These are phyloP conservation scores for Cyrtodaria siliqua DNA, from an alignment of 2,888 invertebrate genomes.

Conservation along the genomic window DNA sequence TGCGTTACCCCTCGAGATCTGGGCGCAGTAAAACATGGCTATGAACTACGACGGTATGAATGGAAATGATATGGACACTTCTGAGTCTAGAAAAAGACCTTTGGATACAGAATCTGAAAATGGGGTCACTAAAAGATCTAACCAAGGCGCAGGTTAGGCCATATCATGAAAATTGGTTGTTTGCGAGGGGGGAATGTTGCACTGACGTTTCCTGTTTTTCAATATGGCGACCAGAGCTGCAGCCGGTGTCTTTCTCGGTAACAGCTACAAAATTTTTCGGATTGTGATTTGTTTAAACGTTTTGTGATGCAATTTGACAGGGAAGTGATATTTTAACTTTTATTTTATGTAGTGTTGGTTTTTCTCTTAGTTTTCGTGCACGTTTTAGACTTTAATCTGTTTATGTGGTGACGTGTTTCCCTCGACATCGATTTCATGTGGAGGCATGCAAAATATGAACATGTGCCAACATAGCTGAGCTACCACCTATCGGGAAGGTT, in stretches of 20 bases:
- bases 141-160: conserved; percentile 84
- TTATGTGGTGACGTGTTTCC: conserved; percentile 64
- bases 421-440: conserved; percentile 77
- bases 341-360: conserved; percentile 38
- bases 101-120: conserved; percentile 85
- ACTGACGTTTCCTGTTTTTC: conserved; percentile 75
- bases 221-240: conserved; percentile 82
- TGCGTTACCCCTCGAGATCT: conserved; percentile 84
- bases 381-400: conserved; percentile 49
- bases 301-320: conserved; percentile 65
- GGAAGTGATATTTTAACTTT: conserved; percentile 50
- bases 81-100: conserved; percentile 85
- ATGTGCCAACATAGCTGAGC: conserved; percentile 75
- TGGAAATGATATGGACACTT: conserved; percentile 84
- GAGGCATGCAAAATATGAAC: conserved; percentile 80
- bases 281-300: conserved; percentile 59
- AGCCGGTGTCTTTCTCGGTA: conserved; percentile 73
- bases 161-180: conserved; percentile 72
- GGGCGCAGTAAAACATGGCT: conserved; percentile 83
- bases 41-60: conserved; percentile 84
- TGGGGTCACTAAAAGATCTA: conserved; percentile 85
- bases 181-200: conserved; percentile 65
- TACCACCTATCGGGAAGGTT: conserved; percentile 73
- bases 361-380: conserved; percentile 27
- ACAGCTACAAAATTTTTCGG: conserved; percentile 69